A percentile compares a stretch with the other conserved stretches of the same genome.
Conservation (phyloP, 2,888 invertebrate genomes). For the Bombyx huttoni region DNA sequence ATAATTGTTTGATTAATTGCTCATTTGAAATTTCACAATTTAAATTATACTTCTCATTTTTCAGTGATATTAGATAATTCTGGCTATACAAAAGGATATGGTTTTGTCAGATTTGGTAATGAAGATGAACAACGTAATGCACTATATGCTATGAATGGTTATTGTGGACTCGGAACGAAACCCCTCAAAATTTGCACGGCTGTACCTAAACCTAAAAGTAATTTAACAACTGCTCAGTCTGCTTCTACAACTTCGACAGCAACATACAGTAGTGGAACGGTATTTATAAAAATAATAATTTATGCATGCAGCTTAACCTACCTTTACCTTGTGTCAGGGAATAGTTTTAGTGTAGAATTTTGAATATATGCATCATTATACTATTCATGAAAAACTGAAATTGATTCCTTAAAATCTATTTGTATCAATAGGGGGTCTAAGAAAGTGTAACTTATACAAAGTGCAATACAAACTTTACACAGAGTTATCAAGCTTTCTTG, state of each 20-base stretch:
- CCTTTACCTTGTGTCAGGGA: no score
- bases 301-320: no score
- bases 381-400: no score
- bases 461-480: no score
- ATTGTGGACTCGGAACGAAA: slow-evolving; percentile 88
- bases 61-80: slow-evolving; percentile 89
- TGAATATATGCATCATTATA: no score
- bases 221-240: slow-evolving; percentile 19
- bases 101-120: slow-evolving; percentile 94
- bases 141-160: slow-evolving; percentile 93
- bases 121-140: slow-evolving; percentile 96
- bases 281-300: slow-evolving; percentile 18
- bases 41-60: slow-evolving; percentile 16
- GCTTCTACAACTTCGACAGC: slow-evolving; percentile 30
- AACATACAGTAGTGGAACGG: slow-evolving; percentile 43
- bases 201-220: slow-evolving; percentile 85
- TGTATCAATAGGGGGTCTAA: no score
- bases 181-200: slow-evolving; percentile 94
- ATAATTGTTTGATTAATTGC: no score
- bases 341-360: no score
- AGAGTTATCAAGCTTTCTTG: no score
- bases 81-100: slow-evolving; percentile 95
- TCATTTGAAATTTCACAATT: no score
- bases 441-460: no score
- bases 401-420: no score